Conservation (phyloP, 2,797 vertebrate genomes). For the Propithecus deckenii region DNA sequence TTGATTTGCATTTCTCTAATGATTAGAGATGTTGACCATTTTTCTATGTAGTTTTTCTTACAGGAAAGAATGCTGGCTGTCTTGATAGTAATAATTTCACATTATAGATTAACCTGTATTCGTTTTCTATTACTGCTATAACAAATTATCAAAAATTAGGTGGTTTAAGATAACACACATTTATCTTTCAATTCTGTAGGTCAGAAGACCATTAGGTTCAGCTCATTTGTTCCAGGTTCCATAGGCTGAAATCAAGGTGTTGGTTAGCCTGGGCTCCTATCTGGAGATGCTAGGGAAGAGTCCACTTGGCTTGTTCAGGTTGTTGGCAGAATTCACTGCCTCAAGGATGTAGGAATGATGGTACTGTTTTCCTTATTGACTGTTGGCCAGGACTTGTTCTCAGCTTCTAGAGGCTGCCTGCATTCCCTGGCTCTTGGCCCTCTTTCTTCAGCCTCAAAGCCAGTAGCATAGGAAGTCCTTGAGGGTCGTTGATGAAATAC, state of each 20-base stretch:
- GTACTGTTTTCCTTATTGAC: not conserved
- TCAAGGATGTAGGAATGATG: not conserved
- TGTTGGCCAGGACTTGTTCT: not conserved
- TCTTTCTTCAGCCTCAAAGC: not conserved
- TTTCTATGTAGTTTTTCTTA: constrained; percentile 6
- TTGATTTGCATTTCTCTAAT: no score
- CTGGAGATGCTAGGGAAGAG: not conserved
- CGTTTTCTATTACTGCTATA: constrained; percentile 23
- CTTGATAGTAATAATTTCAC: constrained; percentile 30
- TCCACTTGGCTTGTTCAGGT: not conserved
- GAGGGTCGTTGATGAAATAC: not conserved
- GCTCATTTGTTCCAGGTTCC: not conserved
- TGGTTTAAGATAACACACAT: not conserved
- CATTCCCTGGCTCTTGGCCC: not conserved
- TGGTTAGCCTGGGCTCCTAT: not conserved
- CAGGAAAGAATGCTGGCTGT: not conserved
- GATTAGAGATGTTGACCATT: no score
- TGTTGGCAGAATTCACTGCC: not conserved
- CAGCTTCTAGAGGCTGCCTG: not conserved
- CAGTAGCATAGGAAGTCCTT: not conserved
- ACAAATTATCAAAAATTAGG: constrained; percentile 22
- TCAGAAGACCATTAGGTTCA: not conserved
- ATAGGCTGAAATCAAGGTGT: not conserved
- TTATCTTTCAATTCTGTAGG: not conserved
- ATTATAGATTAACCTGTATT: not conserved